Evolutionary conservation across 2,797 vertebrate genomes (phyloP).

Genomic region (Notolepis coatsorum): DNA sequence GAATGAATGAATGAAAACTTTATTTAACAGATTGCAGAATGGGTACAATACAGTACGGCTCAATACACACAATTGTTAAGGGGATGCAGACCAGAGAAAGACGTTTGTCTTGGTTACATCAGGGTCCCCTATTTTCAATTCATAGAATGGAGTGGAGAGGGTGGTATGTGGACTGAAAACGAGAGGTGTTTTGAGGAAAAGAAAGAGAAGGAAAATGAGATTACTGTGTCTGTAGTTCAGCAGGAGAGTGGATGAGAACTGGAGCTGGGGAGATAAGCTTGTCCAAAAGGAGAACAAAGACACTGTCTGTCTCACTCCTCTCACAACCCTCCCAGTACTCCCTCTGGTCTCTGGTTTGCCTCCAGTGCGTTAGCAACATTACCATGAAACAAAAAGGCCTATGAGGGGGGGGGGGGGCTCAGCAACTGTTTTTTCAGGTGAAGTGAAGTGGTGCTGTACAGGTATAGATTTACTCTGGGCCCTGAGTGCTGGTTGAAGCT

Average conservation of each 20-base stretch:
- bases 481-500: too few species aligned
- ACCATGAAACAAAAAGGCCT: not conserved
- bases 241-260: not conserved
- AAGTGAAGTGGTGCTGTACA: not conserved
- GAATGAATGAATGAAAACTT: too few species aligned
- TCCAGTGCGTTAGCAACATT: not conserved
- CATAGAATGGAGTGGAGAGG: too few species aligned
- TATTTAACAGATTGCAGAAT: too few species aligned
- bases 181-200: not conserved
- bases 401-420: not conserved
- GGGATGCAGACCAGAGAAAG: too few species aligned
- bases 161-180: too few species aligned
- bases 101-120: too few species aligned
- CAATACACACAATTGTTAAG: too few species aligned
- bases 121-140: too few species aligned
- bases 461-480: too few species aligned
- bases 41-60: too few species aligned
- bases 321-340: conserved; percentile 44
- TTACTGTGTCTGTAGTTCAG: not conserved
- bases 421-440: conserved; percentile 26
- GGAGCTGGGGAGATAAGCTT: not conserved
- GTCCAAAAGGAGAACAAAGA: not conserved
- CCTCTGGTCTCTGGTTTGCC: conserved; percentile 15
- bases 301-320: conserved; percentile 3
- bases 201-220: not conserved